Evolutionary conservation across 2,888 invertebrate genomes (phyloP).

Genomic region (Drosophila acutilabella): DNA sequence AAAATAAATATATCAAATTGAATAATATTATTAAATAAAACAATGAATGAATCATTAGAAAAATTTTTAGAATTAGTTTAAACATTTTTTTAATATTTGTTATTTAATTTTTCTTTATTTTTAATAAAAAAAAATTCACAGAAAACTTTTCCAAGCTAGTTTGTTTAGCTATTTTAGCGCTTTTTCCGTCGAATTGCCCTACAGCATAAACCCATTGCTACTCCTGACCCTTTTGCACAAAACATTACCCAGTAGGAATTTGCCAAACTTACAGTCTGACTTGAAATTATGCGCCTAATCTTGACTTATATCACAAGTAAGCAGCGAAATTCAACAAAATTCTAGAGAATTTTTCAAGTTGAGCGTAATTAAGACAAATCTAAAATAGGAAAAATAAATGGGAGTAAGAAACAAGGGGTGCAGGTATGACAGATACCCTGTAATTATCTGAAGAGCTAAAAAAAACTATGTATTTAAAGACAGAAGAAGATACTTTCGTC

Average conservation of each 20-base stretch:
- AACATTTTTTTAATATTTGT: too few species aligned
- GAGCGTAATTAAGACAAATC: conserved; percentile 17
- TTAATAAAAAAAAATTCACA: too few species aligned
- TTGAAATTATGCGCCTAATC: conserved; percentile 16
- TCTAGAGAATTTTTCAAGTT: conserved; percentile 43
- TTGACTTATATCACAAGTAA: conserved; percentile 19
- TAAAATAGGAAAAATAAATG: conserved; percentile 2
- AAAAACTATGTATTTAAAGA: not conserved
- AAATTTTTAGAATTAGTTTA: too few species aligned
- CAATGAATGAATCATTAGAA: too few species aligned
- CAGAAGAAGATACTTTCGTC: not conserved
- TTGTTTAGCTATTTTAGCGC: not conserved
- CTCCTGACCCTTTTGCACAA: not conserved
- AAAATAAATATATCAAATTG: too few species aligned
- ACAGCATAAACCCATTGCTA: not conserved
- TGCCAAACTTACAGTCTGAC: conserved; percentile 10
- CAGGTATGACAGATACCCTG: not conserved
- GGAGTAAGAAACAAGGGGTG: not conserved
- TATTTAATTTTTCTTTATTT: too few species aligned
- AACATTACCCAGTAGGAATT: conserved; percentile 1
- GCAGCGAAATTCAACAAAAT: conserved; percentile 15
- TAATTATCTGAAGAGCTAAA: not conserved
- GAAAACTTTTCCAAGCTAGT: not conserved
- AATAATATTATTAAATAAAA: too few species aligned
- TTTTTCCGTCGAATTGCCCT: conserved; percentile 1